Evolutionary conservation across 2,888 invertebrate species (phyloP).

Genomic region (Chydorus sphaericus): DNA sequence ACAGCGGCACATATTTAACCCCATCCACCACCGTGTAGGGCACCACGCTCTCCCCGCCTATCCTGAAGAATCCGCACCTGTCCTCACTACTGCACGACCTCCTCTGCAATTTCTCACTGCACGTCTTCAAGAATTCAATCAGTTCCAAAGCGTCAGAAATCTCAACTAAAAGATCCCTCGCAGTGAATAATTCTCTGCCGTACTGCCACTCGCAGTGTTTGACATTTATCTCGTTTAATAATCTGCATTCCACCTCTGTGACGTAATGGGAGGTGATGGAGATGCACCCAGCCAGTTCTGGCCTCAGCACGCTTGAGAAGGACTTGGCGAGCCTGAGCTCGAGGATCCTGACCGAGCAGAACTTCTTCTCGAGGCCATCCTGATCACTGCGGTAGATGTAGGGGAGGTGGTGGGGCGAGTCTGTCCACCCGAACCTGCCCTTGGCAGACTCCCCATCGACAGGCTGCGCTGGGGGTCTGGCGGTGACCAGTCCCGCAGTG

Average conservation of each 20-base stretch:
- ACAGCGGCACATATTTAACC: conserved; percentile 71
- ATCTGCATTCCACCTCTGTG: conserved; percentile 72
- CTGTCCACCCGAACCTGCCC: conserved; percentile 67
- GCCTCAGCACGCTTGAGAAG: conserved; percentile 18
- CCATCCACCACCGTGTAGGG: conserved; percentile 73
- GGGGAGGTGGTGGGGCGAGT: conserved; percentile 41
- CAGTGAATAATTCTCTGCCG: conserved; percentile 72
- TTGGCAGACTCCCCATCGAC: conserved; percentile 31
- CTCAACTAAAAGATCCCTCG: conserved; percentile 77
- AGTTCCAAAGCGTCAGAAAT: conserved; percentile 77
- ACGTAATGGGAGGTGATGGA: conserved; percentile 86
- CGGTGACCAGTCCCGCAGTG: conserved; percentile 17
- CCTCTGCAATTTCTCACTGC: conserved; percentile 64
- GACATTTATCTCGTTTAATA: conserved; percentile 82
- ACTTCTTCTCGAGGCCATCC: conserved; percentile 68
- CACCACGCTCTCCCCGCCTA: conserved; percentile 83
- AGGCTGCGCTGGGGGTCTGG: too few species aligned
- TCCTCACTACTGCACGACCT: conserved; percentile 36
- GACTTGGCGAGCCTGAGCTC: conserved; percentile 54
- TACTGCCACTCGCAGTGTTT: conserved; percentile 83
- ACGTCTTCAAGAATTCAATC: conserved; percentile 76
- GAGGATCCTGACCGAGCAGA: conserved; percentile 86
- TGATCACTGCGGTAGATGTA: conserved; percentile 55
- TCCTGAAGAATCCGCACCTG: conserved; percentile 78
- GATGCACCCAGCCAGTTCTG: conserved; percentile 47